Percentiles rank a stretch among this genome's conserved stretches.
Conservation (phyloP, 1,140 invertebrate species). For the Drosophila neocordata region DNA sequence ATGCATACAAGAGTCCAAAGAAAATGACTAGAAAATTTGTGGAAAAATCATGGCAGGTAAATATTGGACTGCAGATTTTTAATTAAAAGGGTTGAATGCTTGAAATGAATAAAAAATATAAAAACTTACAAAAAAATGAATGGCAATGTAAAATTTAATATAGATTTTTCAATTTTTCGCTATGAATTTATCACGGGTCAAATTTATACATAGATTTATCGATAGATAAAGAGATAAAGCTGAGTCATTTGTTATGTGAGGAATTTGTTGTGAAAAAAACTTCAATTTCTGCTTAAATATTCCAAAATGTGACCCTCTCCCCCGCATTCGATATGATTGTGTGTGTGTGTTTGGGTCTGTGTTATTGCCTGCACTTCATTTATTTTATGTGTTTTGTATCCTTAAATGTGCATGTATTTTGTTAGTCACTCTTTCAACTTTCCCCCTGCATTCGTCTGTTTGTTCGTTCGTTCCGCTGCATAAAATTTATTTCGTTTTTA, state of each 20-base stretch:
- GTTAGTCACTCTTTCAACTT: constrained; percentile 59
- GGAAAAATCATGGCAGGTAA: constrained; percentile 67
- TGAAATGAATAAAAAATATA: constrained; percentile 47
- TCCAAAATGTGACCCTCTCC: background rate
- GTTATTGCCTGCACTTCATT: constrained; percentile 68
- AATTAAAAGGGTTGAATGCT: constrained; percentile 49
- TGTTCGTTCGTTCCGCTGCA: constrained; percentile 62
- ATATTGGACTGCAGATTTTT: constrained; percentile 56
- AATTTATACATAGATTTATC: constrained; percentile 37
- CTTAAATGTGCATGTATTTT: constrained; percentile 73
- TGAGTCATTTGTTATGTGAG: constrained; percentile 60
- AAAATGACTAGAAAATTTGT: constrained; percentile 58
- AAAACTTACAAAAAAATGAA: constrained; percentile 18
- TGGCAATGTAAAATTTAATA: too few species aligned
- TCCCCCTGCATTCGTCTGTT: background rate
- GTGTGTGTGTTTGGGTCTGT: constrained; percentile 10
- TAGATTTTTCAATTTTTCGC: background rate
- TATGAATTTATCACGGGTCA: constrained; percentile 13
- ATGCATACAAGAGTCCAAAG: constrained; percentile 8
- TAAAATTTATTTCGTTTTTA: constrained; percentile 79
- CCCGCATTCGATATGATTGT: background rate
- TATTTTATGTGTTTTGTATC: constrained; percentile 68
- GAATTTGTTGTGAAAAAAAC: constrained; percentile 53
- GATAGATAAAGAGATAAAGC: constrained; percentile 25
- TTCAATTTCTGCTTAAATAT: constrained; percentile 7